Evolutionary conservation across 53 echinoderm and acorn worm species (phyloP), one percentile per base, ranked within the genome.

Genomic region (Paracentrotus lividus): DNA sequence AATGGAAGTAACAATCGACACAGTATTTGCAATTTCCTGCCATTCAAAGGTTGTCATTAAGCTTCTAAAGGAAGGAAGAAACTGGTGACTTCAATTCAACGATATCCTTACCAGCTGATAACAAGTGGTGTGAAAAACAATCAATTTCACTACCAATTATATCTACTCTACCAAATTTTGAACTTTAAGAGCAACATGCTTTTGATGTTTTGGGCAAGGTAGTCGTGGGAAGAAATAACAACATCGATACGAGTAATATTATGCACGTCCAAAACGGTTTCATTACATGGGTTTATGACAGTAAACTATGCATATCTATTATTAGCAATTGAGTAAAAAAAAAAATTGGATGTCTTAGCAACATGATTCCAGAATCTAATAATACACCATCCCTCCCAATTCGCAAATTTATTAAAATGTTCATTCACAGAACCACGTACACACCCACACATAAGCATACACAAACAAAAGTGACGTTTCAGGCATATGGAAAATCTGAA

Each of bases 91-190:
- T 47, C 26, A 26, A 20, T 47, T 47, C 5, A 47, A 47, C 49
- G 45, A 81, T 47, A 81, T 81, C 49, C 47, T 81, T 47, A 49
- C 44, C 81, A 81, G 81, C 81, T 81, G 81, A 81, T 81, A 20
- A 5, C 45, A 4, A 38, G 12, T 3, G 61, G 26, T 61, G 5
- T 72, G 20, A 36, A 72, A 20, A 81, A 81, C 81, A 81, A 81
- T 81, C 81, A 47, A 81, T 44, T 81, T 81, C 81, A 81, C 47
- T 6, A 47, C 47, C 81, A 81, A 47, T 12, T 45, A 16, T 47
- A 10, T 26, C 47, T 81, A 26, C 26, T 26, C 47, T 81, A 26
- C 24, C 24, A 21, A 77, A 77, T 77, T 1, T 14, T 36, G 72
- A 72, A 72, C 72, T 18, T 72, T 72, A 16, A 40, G 64, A 64